Evolutionary conservation across 2,888 invertebrate species (phyloP).

Genomic region (Isotomurus palustris): DNA sequence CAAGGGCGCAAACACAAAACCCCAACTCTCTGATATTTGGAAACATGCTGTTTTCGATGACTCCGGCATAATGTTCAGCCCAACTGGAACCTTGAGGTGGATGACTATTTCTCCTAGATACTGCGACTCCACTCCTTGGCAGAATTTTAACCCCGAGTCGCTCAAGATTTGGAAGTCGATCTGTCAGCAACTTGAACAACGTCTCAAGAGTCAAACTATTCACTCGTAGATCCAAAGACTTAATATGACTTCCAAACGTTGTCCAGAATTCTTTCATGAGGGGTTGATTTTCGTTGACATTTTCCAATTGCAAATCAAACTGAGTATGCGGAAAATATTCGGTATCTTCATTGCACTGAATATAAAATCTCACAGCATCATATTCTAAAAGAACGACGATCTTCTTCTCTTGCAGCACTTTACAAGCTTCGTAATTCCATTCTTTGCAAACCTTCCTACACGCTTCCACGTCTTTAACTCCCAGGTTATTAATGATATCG

Average conservation of each 20-base stretch:
- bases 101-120: not conserved
- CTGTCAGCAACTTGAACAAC: constrained; percentile 12
- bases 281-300: not conserved
- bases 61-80: no score
- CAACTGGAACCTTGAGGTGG: no score
- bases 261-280: constrained; percentile 22
- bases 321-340: constrained; percentile 26
- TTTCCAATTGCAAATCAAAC: constrained; percentile 23
- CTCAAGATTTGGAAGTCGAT: constrained; percentile 25
- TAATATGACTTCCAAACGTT: constrained; percentile 24
- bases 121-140: not conserved
- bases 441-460: constrained; percentile 20
- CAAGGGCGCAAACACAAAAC: constrained; percentile 7
- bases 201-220: constrained; percentile 16
- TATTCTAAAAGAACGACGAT: constrained; percentile 24
- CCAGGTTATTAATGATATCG: constrained; percentile 26
- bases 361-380: constrained; percentile 23
- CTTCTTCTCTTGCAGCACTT: constrained; percentile 16
- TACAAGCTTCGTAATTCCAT: constrained; percentile 28
- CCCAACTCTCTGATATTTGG: constrained; percentile 20
- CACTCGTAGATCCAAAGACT: constrained; percentile 22
- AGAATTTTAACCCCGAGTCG: constrained; percentile 13
- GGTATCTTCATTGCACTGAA: constrained; percentile 13
- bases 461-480: constrained; percentile 21
- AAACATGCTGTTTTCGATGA: constrained; percentile 1